A percentile compares a stretch with the other conserved stretches of the same genome.
phyloP scores from a whole-genome alignment of 2,888 invertebrate species.

The Caenorhabditis sp. region DNA sequence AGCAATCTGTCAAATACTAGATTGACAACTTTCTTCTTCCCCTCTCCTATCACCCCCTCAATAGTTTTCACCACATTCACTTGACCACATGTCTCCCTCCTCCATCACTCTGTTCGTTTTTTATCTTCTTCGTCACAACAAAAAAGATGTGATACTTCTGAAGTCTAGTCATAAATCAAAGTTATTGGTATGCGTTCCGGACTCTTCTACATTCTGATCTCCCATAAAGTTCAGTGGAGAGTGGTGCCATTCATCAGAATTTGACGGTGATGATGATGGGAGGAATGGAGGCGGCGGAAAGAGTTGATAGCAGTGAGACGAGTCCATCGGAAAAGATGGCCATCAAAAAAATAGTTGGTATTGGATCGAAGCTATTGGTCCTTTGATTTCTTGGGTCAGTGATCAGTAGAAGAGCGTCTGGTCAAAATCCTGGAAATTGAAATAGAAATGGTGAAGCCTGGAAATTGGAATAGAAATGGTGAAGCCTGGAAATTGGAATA shows the following conservation, averaged over 20 bases:
- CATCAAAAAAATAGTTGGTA: conserved; percentile 33
- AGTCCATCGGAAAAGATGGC: not conserved
- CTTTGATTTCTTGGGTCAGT: conserved; percentile 5
- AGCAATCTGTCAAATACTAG: conserved; percentile 47
- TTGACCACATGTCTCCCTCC: conserved; percentile 38
- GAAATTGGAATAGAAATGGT: too few relatives aligned
- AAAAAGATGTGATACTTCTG: conserved; percentile 8
- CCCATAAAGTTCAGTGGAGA: not conserved
- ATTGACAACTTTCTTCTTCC: conserved; percentile 46
- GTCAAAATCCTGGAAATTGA: not conserved
- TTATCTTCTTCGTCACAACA: not conserved
- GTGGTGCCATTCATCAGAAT: conserved; percentile 20
- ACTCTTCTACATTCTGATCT: not conserved
- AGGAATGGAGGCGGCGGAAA: conserved; percentile 14
- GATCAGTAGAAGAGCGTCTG: not conserved
- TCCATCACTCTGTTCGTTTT: conserved; percentile 4
- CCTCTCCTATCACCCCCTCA: conserved; percentile 10
- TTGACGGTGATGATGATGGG: conserved; percentile 11
- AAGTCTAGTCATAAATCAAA: conserved; percentile 6
- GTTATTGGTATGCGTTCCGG: not conserved
- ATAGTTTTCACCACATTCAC: conserved; percentile 36
- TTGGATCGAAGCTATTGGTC: conserved; percentile 13
- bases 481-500: too few relatives aligned
- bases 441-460: too few relatives aligned
- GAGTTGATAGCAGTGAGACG: conserved; percentile 7